Base-by-base conservation (phyloP, 2,797 vertebrate species). In the Sebastolobus alascanus region DNA sequence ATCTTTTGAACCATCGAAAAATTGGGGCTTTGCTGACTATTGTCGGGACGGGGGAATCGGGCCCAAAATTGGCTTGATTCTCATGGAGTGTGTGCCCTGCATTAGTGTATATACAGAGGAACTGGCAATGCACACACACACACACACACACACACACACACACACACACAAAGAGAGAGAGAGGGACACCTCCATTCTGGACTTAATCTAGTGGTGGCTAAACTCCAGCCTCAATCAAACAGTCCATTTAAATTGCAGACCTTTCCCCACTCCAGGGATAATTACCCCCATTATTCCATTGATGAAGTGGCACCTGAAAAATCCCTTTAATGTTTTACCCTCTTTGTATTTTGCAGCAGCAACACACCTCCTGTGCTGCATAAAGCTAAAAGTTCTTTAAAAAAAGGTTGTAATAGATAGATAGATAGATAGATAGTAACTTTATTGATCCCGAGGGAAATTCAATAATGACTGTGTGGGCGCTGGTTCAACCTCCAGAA, bases 231-330 rank as follows among this genome's bases (percentile, higher is more conserved):
- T 88, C 87, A 93, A 92, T 92, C 89, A 93, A 93, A 90, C 87
- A 84, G 83, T 82, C 89, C 79, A 88, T 92, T 94, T 92, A 84
- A 92, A 93, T 91, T 73, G 83, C 89, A 90, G 90, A 87, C 93
- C 93, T 94, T 88, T 92, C 89, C 82, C 92, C 83, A 90, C 90
- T 93, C 87, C 55, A 85, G 78, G 84, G 92, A 94, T 94, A 95
- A 95, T 95, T 95, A 94, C 90, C 87, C 90, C 90, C 90, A 94
- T 95, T 95, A 95, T 94, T 95, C 89, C 90, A 93, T 92, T 93
- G 92, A 94, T 89, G 90, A 92, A 94, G 90, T 88, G 84, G 89
- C 90, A 89, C 88, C 90, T 90, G 89, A 92, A 90, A 89, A 91
- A 92, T 91, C 93, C 90, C 93, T 95, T 95, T 95, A 92, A 95